Conservation (phyloP, 2,113 vertebrate species). For the Daphoenositta chrysoptera region DNA sequence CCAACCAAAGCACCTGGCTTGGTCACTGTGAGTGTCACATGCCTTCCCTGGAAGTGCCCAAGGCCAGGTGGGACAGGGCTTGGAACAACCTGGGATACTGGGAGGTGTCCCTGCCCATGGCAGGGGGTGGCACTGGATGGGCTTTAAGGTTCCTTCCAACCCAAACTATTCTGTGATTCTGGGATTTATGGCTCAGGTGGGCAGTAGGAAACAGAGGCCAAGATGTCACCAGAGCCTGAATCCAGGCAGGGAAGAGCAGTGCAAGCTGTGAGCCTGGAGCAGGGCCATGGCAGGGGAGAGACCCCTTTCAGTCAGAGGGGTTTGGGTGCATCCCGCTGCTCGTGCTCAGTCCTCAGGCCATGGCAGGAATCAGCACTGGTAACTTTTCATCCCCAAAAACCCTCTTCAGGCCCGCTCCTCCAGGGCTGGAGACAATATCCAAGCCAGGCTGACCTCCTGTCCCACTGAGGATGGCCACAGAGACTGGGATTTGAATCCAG, state of each 20-base stretch:
- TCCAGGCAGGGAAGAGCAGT: not conserved
- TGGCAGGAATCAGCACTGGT: not conserved
- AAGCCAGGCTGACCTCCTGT: not conserved
- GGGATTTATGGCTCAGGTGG: not conserved
- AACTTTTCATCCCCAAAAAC: not conserved
- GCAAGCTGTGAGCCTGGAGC: not conserved
- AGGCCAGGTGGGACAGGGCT: not conserved
- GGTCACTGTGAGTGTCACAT: fast-evolving
- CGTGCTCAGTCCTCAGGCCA: not conserved
- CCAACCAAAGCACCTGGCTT: not conserved
- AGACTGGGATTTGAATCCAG: not conserved
- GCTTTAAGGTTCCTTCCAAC: not conserved
- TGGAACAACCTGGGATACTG: not conserved
- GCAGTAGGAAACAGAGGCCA: not conserved
- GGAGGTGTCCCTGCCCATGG: not conserved
- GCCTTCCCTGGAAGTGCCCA: not conserved
- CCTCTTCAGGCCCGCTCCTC: not conserved
- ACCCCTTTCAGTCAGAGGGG: not conserved
- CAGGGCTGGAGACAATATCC: not conserved
- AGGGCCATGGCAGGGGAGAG: not conserved
- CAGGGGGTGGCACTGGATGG: not conserved
- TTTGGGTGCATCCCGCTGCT: not conserved
- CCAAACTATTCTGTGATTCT: not conserved
- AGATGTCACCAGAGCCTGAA: not conserved
- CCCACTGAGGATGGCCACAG: fast-evolving